These are phyloP conservation scores for Darevskia mixta DNA, from an alignment of 2,797 vertebrate species.

Conservation along the genomic window DNA sequence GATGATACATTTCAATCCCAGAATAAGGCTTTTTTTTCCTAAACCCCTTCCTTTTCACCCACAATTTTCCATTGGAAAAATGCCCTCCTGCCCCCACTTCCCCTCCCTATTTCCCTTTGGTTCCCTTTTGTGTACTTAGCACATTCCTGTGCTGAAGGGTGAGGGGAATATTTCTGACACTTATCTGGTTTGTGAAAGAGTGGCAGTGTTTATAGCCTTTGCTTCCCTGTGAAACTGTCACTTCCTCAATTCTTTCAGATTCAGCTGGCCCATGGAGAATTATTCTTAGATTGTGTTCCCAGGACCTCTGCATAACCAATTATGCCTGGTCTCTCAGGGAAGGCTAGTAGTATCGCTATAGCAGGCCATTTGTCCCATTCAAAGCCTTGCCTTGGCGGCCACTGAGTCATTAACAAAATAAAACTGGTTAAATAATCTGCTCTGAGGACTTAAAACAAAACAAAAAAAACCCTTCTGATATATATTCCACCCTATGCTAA, in stretches of 20 bases:
- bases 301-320: slow-evolving; percentile 4
- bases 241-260: slow-evolving; percentile 13
- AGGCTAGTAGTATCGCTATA: background rate
- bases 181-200: slow-evolving; percentile 12
- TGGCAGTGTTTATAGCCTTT: slow-evolving; percentile 12
- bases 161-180: slow-evolving; percentile 14
- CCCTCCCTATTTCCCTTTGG: background rate
- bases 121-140: slow-evolving; percentile 14
- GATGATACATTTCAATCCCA: background rate
- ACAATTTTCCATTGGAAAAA: slow-evolving; percentile 1
- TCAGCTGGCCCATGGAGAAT: slow-evolving; percentile 18
- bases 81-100: background rate
- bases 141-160: slow-evolving; percentile 13
- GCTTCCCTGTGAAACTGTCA: slow-evolving; percentile 24
- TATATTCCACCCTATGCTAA: background rate
- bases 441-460: background rate
- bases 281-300: background rate
- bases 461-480: background rate
- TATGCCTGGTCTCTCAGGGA: background rate
- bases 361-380: background rate
- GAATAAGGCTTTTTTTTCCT: background rate
- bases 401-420: background rate
- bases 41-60: background rate
- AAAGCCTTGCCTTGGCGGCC: background rate
- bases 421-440: background rate